These are phyloP conservation scores for Serranus cabrilla DNA, from an alignment of 2,797 vertebrate genomes.

Conservation along the genomic window DNA sequence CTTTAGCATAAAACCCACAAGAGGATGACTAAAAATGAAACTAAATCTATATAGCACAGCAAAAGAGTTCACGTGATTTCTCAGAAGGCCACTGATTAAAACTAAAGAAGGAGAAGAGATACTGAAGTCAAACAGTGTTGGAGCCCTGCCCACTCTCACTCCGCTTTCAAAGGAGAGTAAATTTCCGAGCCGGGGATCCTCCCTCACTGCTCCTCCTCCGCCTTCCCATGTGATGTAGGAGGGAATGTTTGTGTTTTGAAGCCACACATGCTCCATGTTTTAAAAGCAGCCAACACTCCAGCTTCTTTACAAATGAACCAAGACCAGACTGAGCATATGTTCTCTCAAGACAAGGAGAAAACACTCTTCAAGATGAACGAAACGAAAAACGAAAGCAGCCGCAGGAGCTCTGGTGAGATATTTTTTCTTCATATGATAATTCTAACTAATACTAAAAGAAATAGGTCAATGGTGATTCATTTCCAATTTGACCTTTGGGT, in stretches of 20 bases:
- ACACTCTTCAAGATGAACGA: conserved; percentile 18
- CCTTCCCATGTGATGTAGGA: background rate
- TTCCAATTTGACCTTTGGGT: background rate
- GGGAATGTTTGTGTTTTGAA: conserved; percentile 33
- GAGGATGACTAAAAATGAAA: background rate
- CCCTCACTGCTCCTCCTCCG: conserved; percentile 27
- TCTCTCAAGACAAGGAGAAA: background rate
- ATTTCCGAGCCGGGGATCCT: conserved; percentile 41
- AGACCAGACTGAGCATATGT: conserved; percentile 21
- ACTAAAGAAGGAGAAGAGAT: no score
- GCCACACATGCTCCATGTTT: background rate
- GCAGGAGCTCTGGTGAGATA: conserved; percentile 44
- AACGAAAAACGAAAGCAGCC: background rate
- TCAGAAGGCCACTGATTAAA: background rate
- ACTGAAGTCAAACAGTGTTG: background rate
- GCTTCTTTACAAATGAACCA: background rate
- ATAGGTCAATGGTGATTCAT: background rate
- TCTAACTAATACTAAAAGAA: background rate
- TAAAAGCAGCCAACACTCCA: background rate
- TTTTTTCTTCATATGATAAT: background rate
- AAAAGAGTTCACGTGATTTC: background rate
- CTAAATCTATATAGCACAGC: no score
- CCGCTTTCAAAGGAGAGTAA: background rate
- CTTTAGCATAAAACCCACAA: background rate
- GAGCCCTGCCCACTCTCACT: fast-evolving